Evolutionary conservation across 2,113 vertebrate species (phyloP).

Genomic region (Xyrauchen texanus): DNA sequence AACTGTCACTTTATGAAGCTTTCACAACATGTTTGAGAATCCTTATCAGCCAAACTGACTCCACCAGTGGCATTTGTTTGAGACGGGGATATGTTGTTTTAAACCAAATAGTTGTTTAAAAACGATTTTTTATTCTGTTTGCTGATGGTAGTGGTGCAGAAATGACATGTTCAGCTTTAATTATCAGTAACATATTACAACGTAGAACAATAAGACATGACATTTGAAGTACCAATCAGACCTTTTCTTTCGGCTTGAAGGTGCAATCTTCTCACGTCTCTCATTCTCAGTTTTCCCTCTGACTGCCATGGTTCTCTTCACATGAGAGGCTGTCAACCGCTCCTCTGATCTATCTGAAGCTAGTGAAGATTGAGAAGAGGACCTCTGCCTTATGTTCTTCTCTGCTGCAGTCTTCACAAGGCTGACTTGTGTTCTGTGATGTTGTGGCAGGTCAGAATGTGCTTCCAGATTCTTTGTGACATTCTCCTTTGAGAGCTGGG

Average conservation of each 20-base stretch:
- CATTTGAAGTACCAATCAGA: slow-evolving; percentile 56
- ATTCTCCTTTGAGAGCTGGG: not conserved
- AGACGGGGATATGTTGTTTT: too few relatives aligned
- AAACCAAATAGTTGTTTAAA: too few relatives aligned
- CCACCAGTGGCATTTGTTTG: too few relatives aligned
- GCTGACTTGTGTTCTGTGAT: slow-evolving; percentile 29
- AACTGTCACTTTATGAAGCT: too few relatives aligned
- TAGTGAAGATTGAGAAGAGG: slow-evolving; percentile 25
- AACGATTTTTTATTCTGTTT: too few relatives aligned
- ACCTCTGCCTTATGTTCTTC: not conserved
- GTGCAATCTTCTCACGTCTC: slow-evolving; percentile 29
- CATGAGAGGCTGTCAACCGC: not conserved
- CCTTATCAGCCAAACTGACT: too few relatives aligned
- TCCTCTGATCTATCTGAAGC: slow-evolving; percentile 42
- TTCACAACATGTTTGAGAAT: too few relatives aligned
- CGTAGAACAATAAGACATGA: not conserved
- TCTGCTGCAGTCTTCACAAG: not conserved
- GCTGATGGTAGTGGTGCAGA: too few relatives aligned
- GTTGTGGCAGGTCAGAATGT: not conserved
- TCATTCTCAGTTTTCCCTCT: slow-evolving; percentile 41
- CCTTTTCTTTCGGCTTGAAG: slow-evolving; percentile 58
- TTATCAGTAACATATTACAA: too few relatives aligned
- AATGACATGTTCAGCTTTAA: too few relatives aligned
- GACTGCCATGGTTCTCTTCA: slow-evolving; percentile 9
- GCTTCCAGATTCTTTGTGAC: not conserved